Evolutionary conservation across 1,140 invertebrate species (phyloP).

Genomic region (Listronotus bonariensis): DNA sequence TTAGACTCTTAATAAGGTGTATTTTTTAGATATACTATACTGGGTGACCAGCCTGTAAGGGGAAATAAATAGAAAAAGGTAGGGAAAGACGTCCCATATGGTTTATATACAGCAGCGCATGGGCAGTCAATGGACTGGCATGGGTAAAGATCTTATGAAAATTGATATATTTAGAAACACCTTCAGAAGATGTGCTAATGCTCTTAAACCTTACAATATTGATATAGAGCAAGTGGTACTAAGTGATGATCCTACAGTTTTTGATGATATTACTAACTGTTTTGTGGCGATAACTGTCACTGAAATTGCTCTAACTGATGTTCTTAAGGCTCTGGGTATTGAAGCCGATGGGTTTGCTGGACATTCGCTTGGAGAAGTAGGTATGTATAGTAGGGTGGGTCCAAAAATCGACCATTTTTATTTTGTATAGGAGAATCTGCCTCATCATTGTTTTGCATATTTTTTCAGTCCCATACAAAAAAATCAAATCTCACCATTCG

Average conservation of each 20-base stretch:
- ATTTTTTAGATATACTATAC: conserved; percentile 18
- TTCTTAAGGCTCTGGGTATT: conserved; percentile 74
- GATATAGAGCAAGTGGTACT: conserved; percentile 79
- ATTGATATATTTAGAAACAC: conserved; percentile 78
- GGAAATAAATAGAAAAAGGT: conserved; percentile 40
- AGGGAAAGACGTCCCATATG: conserved; percentile 79
- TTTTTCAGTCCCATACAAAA: no score
- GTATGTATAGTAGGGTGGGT: no score
- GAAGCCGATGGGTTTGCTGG: conserved; percentile 90
- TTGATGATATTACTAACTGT: conserved; percentile 80
- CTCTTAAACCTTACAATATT: conserved; percentile 73
- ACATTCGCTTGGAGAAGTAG: conserved; percentile 87
- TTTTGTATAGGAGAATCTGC: no score
- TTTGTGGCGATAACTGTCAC: conserved; percentile 92
- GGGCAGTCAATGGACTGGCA: conserved; percentile 93
- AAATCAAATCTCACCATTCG: no score
- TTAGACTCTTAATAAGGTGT: no score
- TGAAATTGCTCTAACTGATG: conserved; percentile 87
- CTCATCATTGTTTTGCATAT: no score
- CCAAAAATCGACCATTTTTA: no score
- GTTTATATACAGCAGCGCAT: conserved; percentile 94
- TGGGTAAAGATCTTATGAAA: conserved; percentile 80
- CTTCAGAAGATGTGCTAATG: conserved; percentile 73
- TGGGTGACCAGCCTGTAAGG: conserved; percentile 21
- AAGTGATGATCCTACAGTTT: conserved; percentile 71